Evolutionary conservation across 1,140 invertebrate species (phyloP).

Genomic region (Diorhabda carinulata): DNA sequence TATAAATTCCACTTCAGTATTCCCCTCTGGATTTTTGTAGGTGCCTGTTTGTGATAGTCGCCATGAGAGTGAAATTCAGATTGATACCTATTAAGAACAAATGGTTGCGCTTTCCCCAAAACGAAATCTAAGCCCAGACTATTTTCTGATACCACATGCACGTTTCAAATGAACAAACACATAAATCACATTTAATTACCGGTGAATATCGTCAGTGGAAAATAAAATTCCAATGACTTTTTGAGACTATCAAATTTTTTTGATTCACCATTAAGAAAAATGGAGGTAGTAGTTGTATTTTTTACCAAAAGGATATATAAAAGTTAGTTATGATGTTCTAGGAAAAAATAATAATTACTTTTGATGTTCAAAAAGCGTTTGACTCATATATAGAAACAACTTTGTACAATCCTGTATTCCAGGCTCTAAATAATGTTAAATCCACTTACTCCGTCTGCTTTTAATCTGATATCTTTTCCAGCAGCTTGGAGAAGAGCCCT

Average conservation of each 20-base stretch:
- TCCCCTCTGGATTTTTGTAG: neutral
- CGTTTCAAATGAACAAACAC: neutral
- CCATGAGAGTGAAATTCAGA: neutral
- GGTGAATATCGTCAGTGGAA: too few relatives aligned
- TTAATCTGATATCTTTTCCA: slow-evolving; percentile 81
- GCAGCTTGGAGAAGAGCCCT: slow-evolving; percentile 77
- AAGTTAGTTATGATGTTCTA: too few relatives aligned
- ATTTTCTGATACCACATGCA: neutral
- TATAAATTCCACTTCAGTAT: neutral
- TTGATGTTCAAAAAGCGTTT: too few relatives aligned
- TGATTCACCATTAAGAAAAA: too few relatives aligned
- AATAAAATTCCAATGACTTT: too few relatives aligned
- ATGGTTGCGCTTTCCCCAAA: neutral
- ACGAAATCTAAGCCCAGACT: neutral
- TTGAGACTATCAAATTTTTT: too few relatives aligned
- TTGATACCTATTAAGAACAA: neutral
- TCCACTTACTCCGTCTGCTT: slow-evolving; percentile 77
- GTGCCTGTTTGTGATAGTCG: slow-evolving; percentile 1
- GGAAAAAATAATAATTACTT: too few relatives aligned
- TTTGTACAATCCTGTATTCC: too few relatives aligned
- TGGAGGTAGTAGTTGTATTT: too few relatives aligned
- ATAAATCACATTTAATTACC: neutral
- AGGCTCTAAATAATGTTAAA: neutral
- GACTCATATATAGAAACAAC: too few relatives aligned
- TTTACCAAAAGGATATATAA: too few relatives aligned